Evolutionary conservation across 1,140 invertebrate species (phyloP).

Genomic region (Teleopsis dalmanni): DNA sequence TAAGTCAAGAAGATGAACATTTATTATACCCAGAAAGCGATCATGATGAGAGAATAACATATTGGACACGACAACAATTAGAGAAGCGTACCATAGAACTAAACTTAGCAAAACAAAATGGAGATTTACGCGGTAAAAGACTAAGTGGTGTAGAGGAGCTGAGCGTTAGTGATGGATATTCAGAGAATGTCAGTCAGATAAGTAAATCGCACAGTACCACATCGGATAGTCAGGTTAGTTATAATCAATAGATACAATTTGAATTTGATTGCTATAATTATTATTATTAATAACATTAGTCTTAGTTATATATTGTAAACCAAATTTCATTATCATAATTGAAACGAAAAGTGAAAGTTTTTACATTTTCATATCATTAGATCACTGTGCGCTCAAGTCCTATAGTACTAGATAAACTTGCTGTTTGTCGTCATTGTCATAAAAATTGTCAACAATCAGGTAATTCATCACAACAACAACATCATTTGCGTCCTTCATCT

Average conservation of each 20-base stretch:
- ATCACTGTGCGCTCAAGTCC: conserved; percentile 63
- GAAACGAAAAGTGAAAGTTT: conserved; percentile 1
- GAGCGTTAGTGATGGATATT: conserved; percentile 46
- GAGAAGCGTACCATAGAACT: conserved; percentile 58
- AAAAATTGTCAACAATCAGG: conserved; percentile 53
- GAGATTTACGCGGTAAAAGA: conserved; percentile 29
- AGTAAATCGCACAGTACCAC: conserved; percentile 64
- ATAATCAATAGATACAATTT: neutral
- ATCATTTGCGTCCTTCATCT: conserved; percentile 1
- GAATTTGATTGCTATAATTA: neutral
- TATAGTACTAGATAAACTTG: conserved; percentile 53
- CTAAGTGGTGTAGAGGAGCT: conserved; percentile 38
- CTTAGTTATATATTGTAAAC: too few species aligned
- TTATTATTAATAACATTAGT: neutral
- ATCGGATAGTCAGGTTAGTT: conserved; percentile 60
- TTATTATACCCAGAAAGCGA: conserved; percentile 44
- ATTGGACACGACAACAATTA: conserved; percentile 64
- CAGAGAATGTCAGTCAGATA: conserved; percentile 50
- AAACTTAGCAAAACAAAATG: conserved; percentile 47
- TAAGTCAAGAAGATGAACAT: conserved; percentile 35
- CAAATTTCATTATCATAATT: too few species aligned
- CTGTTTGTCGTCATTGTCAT: conserved; percentile 64
- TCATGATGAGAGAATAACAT: conserved; percentile 50
- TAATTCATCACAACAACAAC: conserved; percentile 4
- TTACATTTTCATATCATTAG: conserved; percentile 34